phyloP scores from a whole-genome alignment of 1,140 invertebrate species.

The Micrasema minimum region DNA sequence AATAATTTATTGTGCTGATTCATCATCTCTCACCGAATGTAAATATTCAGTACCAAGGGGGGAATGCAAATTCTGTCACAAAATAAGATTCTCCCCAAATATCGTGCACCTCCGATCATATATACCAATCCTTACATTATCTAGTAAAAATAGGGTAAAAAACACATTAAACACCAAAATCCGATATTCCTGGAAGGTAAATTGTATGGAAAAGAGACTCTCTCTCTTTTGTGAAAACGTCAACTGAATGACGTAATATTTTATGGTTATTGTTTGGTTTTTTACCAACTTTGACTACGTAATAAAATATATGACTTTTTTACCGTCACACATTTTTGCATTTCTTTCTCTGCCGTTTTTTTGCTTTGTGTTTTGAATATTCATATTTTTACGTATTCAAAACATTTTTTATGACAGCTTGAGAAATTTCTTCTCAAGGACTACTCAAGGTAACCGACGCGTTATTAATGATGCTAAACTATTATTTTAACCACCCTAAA shows the following conservation, averaged over 20 bases:
- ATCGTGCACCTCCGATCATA: constrained; percentile 4
- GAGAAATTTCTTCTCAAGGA: too few species aligned
- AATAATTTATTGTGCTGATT: constrained; percentile 49
- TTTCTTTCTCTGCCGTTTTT: constrained; percentile 7
- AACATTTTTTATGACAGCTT: background rate
- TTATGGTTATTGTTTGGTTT: constrained; percentile 23
- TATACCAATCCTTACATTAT: too few species aligned
- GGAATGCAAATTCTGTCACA: constrained; percentile 51
- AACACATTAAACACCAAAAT: constrained; percentile 28
- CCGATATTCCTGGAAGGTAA: constrained; percentile 21
- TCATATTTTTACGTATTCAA: background rate
- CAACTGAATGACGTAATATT: constrained; percentile 7
- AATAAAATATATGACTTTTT: constrained; percentile 26
- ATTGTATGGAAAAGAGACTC: constrained; percentile 21
- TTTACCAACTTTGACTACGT: constrained; percentile 13
- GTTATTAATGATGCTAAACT: too few species aligned
- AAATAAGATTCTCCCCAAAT: constrained; percentile 45
- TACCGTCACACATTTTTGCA: constrained; percentile 22
- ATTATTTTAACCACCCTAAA: too few species aligned
- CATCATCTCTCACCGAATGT: constrained; percentile 44
- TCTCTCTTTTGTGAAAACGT: constrained; percentile 1
- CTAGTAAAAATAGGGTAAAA: too few species aligned
- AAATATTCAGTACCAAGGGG: constrained; percentile 39
- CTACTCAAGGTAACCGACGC: too few species aligned
- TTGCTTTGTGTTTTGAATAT: background rate